Evolutionary conservation across 2,888 invertebrate species (phyloP).

Genomic region (Microchrysa polita): DNA sequence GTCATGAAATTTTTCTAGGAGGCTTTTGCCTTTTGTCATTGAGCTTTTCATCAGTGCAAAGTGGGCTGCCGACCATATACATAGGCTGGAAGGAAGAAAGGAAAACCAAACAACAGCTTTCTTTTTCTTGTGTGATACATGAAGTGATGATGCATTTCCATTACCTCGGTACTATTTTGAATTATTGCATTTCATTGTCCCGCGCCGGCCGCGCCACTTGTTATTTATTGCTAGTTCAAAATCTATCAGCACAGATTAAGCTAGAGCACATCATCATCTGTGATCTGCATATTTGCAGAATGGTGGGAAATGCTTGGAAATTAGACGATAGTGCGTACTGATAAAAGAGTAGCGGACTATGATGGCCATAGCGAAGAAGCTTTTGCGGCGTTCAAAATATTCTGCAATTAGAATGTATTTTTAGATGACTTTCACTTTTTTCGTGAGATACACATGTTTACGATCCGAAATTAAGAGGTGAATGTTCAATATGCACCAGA

Average conservation of each 20-base stretch:
- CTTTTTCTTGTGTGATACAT: not conserved
- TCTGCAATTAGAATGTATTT: not conserved
- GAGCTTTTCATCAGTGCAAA: not conserved
- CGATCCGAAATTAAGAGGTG: not conserved
- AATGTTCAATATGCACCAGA: too few relatives aligned
- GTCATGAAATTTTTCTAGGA: constrained; percentile 13
- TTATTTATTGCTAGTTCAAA: not conserved
- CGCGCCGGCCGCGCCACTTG: not conserved
- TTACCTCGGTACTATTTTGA: constrained; percentile 30
- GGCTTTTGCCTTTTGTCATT: not conserved
- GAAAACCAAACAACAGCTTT: too few relatives aligned
- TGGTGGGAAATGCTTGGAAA: constrained; percentile 11
- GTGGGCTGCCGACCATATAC: not conserved
- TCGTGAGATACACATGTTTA: not conserved
- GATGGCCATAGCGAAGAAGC: too few relatives aligned
- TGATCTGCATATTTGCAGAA: not conserved
- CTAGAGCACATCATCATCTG: not conserved
- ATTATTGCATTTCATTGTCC: constrained; percentile 19
- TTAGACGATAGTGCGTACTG: constrained; percentile 10
- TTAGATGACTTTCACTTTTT: constrained; percentile 9
- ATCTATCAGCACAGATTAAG: not conserved
- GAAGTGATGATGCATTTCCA: constrained; percentile 20
- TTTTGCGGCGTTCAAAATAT: not conserved
- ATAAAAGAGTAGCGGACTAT: not conserved
- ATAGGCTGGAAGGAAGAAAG: not conserved